These are phyloP conservation scores for Cygnus atratus DNA, from an alignment of 2,113 vertebrate genomes.

Conservation along the genomic window DNA sequence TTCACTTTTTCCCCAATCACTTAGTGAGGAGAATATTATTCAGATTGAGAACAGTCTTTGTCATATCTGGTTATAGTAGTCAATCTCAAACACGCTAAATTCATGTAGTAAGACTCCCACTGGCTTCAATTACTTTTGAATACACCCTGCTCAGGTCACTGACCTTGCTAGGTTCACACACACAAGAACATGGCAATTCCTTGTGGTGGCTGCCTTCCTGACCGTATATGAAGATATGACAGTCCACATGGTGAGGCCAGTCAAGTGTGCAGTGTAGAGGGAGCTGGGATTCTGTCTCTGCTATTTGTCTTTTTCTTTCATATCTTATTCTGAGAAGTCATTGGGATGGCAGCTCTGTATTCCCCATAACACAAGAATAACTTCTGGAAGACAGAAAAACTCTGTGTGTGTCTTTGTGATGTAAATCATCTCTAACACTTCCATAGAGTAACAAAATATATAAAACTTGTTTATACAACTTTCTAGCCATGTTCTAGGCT, in stretches of 20 bases:
- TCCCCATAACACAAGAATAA: not conserved
- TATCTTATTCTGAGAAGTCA: not conserved
- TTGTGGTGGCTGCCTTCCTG: not conserved
- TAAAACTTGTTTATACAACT: not conserved
- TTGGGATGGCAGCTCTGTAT: not conserved
- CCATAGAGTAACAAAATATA: not conserved
- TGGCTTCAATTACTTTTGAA: not conserved
- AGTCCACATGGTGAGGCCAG: not conserved
- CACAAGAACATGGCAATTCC: not conserved
- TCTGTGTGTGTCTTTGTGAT: not conserved
- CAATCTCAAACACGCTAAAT: not conserved
- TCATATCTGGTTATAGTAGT: not conserved
- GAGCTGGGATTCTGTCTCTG: not conserved
- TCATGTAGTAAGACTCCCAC: not conserved
- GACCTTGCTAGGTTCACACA: not conserved
- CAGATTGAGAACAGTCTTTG: not conserved
- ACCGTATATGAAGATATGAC: accelerated
- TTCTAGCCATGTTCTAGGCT: not conserved
- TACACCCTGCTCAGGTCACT: not conserved
- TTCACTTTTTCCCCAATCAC: not conserved
- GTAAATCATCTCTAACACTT: not conserved
- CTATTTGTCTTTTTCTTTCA: not conserved
- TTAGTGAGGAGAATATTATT: not conserved
- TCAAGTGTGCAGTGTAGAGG: not conserved
- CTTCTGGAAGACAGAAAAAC: not conserved